Evolutionary conservation across 2,797 vertebrate genomes (phyloP).

Genomic region (Sebastolobus alascanus): DNA sequence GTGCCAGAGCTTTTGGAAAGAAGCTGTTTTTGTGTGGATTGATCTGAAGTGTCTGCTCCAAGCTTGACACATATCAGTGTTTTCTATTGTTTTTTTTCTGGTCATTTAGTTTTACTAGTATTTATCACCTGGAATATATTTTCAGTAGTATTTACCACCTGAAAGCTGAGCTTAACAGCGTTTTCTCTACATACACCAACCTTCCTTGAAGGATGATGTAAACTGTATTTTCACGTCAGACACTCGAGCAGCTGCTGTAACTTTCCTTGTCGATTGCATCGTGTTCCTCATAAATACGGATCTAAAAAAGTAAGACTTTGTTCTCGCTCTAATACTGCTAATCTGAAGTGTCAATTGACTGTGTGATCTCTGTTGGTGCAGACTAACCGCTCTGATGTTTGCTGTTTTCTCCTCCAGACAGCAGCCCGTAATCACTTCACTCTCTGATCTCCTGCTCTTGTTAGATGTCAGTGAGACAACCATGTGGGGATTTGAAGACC

Average conservation of each 20-base stretch:
- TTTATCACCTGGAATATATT: neutral
- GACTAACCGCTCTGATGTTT: slow-evolving; percentile 43
- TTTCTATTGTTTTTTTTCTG: neutral
- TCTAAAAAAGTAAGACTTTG: slow-evolving; percentile 20
- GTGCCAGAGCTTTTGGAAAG: too few species aligned
- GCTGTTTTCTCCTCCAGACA: slow-evolving; percentile 14
- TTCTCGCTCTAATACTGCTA: slow-evolving; percentile 35
- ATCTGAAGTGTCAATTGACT: slow-evolving; percentile 37
- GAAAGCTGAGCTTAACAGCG: too few species aligned
- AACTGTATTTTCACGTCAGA: neutral
- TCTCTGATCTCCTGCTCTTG: slow-evolving; percentile 33
- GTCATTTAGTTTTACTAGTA: neutral
- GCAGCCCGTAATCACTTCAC: slow-evolving; percentile 26
- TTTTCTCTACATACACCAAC: neutral
- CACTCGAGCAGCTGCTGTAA: slow-evolving; percentile 1
- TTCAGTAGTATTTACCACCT: neutral
- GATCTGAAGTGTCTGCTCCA: too few species aligned
- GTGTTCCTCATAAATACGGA: neutral
- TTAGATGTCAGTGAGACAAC: slow-evolving; percentile 25
- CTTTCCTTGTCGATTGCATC: slow-evolving; percentile 2
- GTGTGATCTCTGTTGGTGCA: slow-evolving; percentile 39
- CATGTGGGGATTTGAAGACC: neutral
- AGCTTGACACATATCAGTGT: neutral
- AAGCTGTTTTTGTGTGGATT: too few species aligned
- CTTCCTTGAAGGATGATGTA: slow-evolving; percentile 2